phyloP scores from a whole-genome alignment of 2,797 vertebrate genomes.

The Scyliorhinus canicula region DNA sequence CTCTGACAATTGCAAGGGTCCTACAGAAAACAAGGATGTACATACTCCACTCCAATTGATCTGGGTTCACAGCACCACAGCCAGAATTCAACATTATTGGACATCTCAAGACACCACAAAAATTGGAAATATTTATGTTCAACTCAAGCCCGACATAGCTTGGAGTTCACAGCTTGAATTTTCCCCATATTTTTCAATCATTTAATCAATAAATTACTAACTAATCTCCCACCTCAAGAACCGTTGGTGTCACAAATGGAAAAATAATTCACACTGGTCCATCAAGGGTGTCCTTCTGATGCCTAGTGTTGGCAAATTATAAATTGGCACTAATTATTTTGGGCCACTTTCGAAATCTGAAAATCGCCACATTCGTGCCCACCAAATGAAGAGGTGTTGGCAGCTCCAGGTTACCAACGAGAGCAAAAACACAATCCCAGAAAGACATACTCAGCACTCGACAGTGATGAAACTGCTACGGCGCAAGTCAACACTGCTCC shows the following conservation, averaged over 20 bases:
- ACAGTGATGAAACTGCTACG: not conserved
- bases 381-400: not conserved
- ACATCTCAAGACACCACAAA: not conserved
- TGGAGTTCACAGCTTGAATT: not conserved
- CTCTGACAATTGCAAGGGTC: not conserved
- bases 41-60: not conserved
- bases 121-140: not conserved
- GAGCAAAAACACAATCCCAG: not conserved
- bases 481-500: not conserved
- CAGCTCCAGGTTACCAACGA: not conserved
- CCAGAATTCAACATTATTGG: not conserved
- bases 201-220: not conserved
- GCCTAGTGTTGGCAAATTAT: not conserved
- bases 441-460: not conserved
- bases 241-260: not conserved
- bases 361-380: not conserved
- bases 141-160: not conserved
- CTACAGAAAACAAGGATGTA: not conserved
- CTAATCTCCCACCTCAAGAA: not conserved
- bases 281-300: no score
- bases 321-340: not conserved
- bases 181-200: not conserved
- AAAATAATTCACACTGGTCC: not conserved
- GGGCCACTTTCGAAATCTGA: not conserved
- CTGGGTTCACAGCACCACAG: not conserved